These are phyloP conservation scores for Hydrotaea cyrtoneurina DNA, from an alignment of 2,888 invertebrate species.

Conservation along the genomic window DNA sequence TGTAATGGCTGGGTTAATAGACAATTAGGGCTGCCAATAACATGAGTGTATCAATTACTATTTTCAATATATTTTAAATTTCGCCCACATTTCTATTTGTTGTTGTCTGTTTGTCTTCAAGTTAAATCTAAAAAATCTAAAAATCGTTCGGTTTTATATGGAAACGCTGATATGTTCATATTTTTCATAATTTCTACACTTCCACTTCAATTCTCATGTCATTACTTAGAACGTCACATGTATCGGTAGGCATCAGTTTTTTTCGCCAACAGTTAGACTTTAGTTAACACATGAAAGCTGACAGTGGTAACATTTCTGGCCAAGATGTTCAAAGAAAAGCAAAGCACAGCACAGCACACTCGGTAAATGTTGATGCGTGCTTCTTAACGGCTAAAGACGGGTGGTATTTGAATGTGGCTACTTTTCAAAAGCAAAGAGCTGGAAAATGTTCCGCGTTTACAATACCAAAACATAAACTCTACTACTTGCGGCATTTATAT, in stretches of 20 bases:
- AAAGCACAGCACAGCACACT: no score
- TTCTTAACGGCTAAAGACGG: constrained; percentile 40
- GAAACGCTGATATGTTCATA: no score
- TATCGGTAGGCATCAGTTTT: background rate
- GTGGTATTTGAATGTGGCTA: constrained; percentile 28
- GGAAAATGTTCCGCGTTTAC: background rate
- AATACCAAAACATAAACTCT: constrained; percentile 22
- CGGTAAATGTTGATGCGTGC: constrained; percentile 45
- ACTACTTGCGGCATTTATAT: constrained; percentile 56
- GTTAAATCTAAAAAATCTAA: no score
- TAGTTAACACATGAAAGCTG: background rate
- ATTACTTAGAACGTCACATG: constrained; percentile 4
- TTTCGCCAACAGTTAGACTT: background rate
- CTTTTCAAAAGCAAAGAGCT: constrained; percentile 12
- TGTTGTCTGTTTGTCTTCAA: no score
- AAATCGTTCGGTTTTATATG: no score
- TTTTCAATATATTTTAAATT: no score
- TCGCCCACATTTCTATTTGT: no score
- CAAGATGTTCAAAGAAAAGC: constrained; percentile 41
- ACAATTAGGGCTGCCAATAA: no score
- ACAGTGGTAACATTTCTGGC: background rate
- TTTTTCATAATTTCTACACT: no score
- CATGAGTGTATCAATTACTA: no score
- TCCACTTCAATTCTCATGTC: background rate
- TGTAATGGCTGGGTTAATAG: no score